Base-by-base conservation (phyloP, 2,113 vertebrate species). In the Blennius ocellaris region DNA sequence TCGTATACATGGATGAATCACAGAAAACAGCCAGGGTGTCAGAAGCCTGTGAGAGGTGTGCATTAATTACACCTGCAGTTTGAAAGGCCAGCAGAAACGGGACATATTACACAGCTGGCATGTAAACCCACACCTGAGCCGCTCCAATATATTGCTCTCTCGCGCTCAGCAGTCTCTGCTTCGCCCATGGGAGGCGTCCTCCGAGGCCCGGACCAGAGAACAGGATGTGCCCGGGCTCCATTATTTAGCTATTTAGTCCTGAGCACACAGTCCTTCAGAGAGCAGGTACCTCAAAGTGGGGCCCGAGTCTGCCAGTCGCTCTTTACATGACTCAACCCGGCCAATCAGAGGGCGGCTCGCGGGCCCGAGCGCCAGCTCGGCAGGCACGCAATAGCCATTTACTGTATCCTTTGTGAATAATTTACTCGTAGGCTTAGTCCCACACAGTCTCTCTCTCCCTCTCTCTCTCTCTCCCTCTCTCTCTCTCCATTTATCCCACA, bases 371-470 rank as follows among this genome's bases (percentile, higher is more conserved):
- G 21, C 55, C 53, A 40, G 69, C 69, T 39, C 55, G 11, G 56
- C 57, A 76, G 1, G 75, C 83, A 85, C 60, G 76, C 81, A 79
- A 77, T 36, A 87, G 74, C 82, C 81, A 84, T 92, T 90, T 90
- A 86, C 86, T 84, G 87, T 89, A 86, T 89, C 77, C 80, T 70
- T 63, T 85, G 77, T 94, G 87, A 93, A 94, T 93, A 87, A 94
- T 94, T 93, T 69, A 94, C 84, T 44, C 11, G 12, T 41, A 66
- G 11, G 57, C 77, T 78, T 50, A 77, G 67, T 78, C 55, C 60
- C 65, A 79, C 57, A 65, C 65, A 80, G 48, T 56, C 59, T 55
- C 53, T 38, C 75, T 38, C 38, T 15, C 6, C 60, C 36, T 40
- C 40, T 53, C 37, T 43, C 47, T 48, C 12, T 56, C 11, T 51